Base-by-base conservation (phyloP, 2,888 invertebrate species). In the Eurytoma adleriae region DNA sequence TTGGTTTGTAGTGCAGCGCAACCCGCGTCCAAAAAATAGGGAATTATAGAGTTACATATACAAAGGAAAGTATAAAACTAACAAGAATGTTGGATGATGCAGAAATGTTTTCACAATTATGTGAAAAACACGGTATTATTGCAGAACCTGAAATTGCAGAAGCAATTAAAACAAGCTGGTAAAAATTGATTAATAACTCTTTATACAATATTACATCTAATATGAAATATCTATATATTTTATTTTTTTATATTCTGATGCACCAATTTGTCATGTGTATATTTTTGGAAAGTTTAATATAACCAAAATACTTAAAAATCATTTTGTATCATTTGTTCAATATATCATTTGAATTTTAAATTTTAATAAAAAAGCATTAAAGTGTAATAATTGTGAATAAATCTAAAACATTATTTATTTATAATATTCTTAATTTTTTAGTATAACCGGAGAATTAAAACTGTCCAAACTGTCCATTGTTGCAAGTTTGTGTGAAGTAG, bases 91-190 rank as follows among this genome's bases (percentile, higher is more conserved):
- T 80, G 71, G 81, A 87, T 66, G 89, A 89, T 82, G 84, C 86
- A 74, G 88, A 88, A 40, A 81, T 89, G 52, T 89, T 87, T 67
- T 66, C 82, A 54, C 87, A 88, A 68, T 81, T 89, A 5, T 89
- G 89, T 74, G 83, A 87, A 68, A 87, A 88, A 79, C 83, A 84
- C 1, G 85, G 85, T 12, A 85, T 89, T 77, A 71, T 84, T 16
- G 74, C 84, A 30, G 86, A 87, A 12, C 71, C 83, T n/a, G 88
- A 88, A 72, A 84, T 89, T 82, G 79, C 84, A 16, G 86, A 87
- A 30, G 86, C 87, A 20, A 84, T 89, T 52, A 87, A 88, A 83
- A 81, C 83, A 24, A 86, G 87, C 84, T 86, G 88, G 89, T 89
- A 80, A 86, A 83, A 40, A 40, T 40, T 40, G 40, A 40, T 40